Percentiles rank a stretch among this genome's conserved stretches.
phyloP scores from a whole-genome alignment of 2,113 vertebrate species.

The Oncorhynchus kisutch region DNA sequence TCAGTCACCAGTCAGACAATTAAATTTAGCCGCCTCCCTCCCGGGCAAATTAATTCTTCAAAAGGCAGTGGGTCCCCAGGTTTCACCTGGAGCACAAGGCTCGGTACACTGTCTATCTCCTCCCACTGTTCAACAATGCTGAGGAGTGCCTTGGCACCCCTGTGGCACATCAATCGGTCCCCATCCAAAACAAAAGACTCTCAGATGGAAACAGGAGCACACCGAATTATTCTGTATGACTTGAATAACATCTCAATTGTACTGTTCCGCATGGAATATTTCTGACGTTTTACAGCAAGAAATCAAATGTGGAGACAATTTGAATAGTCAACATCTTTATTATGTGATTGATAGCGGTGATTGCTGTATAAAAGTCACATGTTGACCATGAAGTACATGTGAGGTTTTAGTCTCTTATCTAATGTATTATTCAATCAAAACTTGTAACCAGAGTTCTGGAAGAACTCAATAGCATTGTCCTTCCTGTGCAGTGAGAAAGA shows the following conservation, averaged over 20 bases:
- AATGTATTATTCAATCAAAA: background rate
- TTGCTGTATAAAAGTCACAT: background rate
- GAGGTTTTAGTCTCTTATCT: background rate
- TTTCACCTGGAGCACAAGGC: constrained; percentile 45
- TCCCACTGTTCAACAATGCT: constrained; percentile 38
- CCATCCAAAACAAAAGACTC: constrained; percentile 45
- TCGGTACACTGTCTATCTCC: constrained; percentile 27
- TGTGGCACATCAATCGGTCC: constrained; percentile 22
- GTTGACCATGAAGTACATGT: background rate
- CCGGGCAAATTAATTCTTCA: constrained; percentile 73
- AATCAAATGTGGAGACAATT: background rate
- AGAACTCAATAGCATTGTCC: no score
- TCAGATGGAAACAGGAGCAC: background rate
- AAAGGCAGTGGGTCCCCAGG: constrained; percentile 59
- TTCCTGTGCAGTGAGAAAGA: no score
- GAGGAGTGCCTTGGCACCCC: constrained; percentile 35
- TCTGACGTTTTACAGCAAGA: background rate
- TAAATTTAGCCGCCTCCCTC: constrained; percentile 66
- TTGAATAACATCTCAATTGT: constrained; percentile 8
- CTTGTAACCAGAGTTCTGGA: no score
- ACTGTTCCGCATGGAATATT: background rate
- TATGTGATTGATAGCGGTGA: background rate
- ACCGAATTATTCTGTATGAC: constrained; percentile 31
- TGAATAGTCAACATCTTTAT: background rate
- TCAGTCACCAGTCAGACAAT: constrained; percentile 67